phyloP scores from a whole-genome alignment of 2,797 vertebrate species.

The Chiroxiphia lanceolata region DNA sequence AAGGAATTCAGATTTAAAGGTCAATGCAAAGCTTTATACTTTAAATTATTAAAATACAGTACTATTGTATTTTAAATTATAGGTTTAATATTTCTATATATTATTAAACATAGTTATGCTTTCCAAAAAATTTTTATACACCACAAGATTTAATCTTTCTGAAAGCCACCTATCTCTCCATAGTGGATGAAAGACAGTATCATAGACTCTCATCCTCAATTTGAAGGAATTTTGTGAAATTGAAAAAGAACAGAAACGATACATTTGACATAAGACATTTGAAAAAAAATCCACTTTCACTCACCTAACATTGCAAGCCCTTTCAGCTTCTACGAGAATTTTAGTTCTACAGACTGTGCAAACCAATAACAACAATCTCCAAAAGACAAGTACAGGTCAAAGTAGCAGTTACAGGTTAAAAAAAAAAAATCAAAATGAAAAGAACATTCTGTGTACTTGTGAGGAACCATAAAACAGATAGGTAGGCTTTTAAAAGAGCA shows the following conservation, averaged over 20 bases:
- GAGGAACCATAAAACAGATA: background rate
- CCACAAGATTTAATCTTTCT: background rate
- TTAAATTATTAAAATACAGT: background rate
- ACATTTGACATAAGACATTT: background rate
- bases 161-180: background rate
- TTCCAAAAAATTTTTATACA: background rate
- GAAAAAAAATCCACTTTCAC: background rate
- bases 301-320: background rate
- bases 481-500: background rate
- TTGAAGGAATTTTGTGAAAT: background rate
- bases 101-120: background rate
- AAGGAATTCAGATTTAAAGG: constrained; percentile 35
- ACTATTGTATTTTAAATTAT: background rate
- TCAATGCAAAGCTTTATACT: constrained; percentile 27
- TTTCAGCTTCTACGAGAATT: background rate
- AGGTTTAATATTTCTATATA: background rate
- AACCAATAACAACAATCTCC: background rate
- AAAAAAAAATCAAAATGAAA: background rate
- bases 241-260: background rate
- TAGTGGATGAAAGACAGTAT: background rate
- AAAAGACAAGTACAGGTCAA: background rate
- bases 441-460: background rate
- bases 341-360: background rate
- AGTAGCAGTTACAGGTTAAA: background rate
- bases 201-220: background rate